Conservation (phyloP, 2,113 vertebrate species). For the Natator depressus region DNA sequence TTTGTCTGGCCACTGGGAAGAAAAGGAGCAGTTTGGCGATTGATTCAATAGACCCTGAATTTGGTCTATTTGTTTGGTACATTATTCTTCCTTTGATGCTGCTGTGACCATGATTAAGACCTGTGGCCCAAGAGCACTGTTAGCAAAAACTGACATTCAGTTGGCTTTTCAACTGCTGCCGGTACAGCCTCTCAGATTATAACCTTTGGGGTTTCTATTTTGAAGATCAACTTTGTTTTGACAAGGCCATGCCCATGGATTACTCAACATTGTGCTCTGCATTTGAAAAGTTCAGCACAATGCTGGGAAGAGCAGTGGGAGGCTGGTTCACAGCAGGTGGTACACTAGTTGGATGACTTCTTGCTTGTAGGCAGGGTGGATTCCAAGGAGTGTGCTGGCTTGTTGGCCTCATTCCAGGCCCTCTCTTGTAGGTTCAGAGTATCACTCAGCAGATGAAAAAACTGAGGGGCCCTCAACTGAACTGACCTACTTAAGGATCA, state of each 20-base stretch:
- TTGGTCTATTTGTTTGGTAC: neutral
- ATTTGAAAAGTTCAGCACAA: neutral
- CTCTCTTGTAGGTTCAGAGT: neutral
- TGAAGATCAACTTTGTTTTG: neutral
- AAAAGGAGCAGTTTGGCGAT: neutral
- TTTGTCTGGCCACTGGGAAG: neutral
- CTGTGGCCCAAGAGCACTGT: neutral
- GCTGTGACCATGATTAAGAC: neutral
- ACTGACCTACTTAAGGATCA: neutral
- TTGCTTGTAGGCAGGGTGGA: neutral
- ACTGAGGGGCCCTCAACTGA: neutral
- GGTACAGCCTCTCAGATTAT: neutral
- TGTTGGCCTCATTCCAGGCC: neutral
- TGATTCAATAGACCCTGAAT: neutral
- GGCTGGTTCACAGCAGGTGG: neutral
- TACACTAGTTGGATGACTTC: neutral
- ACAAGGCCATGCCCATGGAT: neutral
- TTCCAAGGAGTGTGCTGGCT: neutral
- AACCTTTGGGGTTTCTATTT: neutral
- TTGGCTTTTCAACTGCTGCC: neutral
- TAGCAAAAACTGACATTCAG: neutral
- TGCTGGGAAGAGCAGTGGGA: neutral
- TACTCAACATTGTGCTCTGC: too few relatives aligned
- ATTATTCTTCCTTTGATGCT: neutral
- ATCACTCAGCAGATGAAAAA: neutral